Conservation (phyloP, 2,888 invertebrate genomes). For the Lycia hirtaria region DNA sequence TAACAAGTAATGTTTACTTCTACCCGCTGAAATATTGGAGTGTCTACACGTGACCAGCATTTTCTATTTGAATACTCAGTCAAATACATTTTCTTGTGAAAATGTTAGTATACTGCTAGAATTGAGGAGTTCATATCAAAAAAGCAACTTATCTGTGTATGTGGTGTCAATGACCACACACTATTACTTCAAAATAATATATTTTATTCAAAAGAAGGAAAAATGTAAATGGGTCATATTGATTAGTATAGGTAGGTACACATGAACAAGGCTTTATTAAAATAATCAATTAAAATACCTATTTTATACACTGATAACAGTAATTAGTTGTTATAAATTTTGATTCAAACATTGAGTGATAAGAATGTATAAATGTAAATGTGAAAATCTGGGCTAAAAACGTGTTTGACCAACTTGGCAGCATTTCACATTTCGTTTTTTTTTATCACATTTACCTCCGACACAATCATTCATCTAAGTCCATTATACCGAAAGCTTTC, state of each 20-base stretch:
- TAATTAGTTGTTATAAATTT: not conserved
- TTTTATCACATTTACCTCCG: slow-evolving; percentile 3
- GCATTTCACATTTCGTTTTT: slow-evolving; percentile 9
- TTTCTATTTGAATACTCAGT: slow-evolving; percentile 45
- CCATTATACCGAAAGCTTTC: slow-evolving; percentile 35
- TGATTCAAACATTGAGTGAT: not conserved
- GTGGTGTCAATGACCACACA: not conserved
- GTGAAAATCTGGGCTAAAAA: slow-evolving; percentile 13
- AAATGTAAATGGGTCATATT: not conserved
- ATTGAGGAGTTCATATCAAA: slow-evolving; percentile 6
- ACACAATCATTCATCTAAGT: slow-evolving; percentile 27
- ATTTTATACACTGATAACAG: not conserved
- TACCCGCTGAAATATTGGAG: slow-evolving; percentile 59
- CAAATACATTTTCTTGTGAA: slow-evolving; percentile 22
- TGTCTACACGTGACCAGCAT: slow-evolving; percentile 51
- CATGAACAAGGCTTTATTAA: too few species aligned
- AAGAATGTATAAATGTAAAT: not conserved
- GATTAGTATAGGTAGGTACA: too few species aligned
- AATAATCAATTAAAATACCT: not conserved
- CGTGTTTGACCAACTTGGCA: slow-evolving; percentile 23
- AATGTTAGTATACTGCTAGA: not conserved
- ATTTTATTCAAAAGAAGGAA: not conserved
- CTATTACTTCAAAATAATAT: too few species aligned
- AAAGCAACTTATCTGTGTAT: slow-evolving; percentile 8
- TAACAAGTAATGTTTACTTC: slow-evolving; percentile 62